phyloP scores from a whole-genome alignment of 92 coral and sea anemone genomes.

The Metridium senile region DNA sequence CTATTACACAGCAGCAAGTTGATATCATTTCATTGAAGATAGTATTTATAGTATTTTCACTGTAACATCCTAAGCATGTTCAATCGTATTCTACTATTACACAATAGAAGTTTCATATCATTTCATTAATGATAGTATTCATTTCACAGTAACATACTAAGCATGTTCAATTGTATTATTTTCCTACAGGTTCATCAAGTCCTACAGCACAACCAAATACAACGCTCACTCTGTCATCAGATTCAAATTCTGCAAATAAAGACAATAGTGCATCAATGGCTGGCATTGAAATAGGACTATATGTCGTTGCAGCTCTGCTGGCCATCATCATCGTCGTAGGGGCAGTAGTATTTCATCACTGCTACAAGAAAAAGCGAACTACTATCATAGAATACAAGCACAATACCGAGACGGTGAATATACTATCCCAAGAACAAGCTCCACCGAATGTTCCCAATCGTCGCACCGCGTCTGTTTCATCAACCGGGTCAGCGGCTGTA shows the following conservation, averaged over 20 bases:
- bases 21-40: too few relatives aligned
- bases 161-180: too few relatives aligned
- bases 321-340: neutral
- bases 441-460: conserved; percentile 11
- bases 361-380: conserved; percentile 16
- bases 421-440: neutral
- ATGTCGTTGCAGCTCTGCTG: conserved; percentile 6
- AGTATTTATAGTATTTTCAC: too few relatives aligned
- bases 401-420: conserved; percentile 20
- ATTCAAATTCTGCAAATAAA: neutral
- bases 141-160: too few relatives aligned
- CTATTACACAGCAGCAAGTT: too few relatives aligned
- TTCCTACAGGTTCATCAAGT: conserved; percentile 1
- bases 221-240: neutral
- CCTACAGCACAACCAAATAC: neutral
- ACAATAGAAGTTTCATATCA: too few relatives aligned
- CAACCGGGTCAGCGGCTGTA: conserved; percentile 64
- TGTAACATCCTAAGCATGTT: too few relatives aligned
- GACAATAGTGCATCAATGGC: neutral
- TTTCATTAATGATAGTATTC: too few relatives aligned
- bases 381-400: conserved; percentile 37
- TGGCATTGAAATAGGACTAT: conserved; percentile 20
- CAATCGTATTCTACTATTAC: too few relatives aligned
- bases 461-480: conserved; percentile 62
- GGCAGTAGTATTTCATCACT: neutral